Base-by-base conservation (phyloP, 2,113 vertebrate genomes). In the Coracopsis vasa region DNA sequence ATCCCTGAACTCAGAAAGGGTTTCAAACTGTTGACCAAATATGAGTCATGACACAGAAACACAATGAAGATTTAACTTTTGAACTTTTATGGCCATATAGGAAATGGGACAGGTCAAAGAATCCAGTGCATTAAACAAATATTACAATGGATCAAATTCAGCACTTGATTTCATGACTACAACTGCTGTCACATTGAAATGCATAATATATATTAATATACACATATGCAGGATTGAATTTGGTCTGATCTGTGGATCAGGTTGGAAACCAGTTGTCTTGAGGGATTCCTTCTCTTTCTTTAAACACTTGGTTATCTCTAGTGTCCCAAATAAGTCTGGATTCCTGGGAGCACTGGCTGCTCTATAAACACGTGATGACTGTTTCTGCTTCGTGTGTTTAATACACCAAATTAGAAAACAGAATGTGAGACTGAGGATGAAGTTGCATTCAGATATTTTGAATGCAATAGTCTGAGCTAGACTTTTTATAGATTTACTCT, bases 391-490 rank as follows among this genome's bases (percentile, higher is more conserved):
- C 3, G 0, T 1, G 2, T 73, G 0, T 0, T 61, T 89, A 80
- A 54, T 50, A 74, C 91, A 71, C 61, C 45, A 44, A 79, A 87
- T 79, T 69, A 79, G 89, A 84, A 89, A 81, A 56, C 20, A 37
- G 27, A 84, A 74, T n/a, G 7, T n/a, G 89, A 91, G 64, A 53
- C 60, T 9, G 3, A 54, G 75, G 79, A 23, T 88, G 80, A 37
- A 53, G 37, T 27, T 74, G 64, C 73, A 35, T 45, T 88, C 4
- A 24, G 61, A 35, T 66, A 47, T 47, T 93, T 74, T 58, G 60
- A 50, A 80, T 48, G 53, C 35, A 69, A 2, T 2, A 41, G 44
- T 23, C 58, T 80, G 79, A 83, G 45, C 13, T 18, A 13, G 58
- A 20, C 65, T 54, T 54, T 45, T 13, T 28, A 6, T 16, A 8